Evolutionary conservation across 2,888 invertebrate genomes (phyloP), one percentile per base, ranked within the genome.

Genomic region (Fragum fragum): DNA sequence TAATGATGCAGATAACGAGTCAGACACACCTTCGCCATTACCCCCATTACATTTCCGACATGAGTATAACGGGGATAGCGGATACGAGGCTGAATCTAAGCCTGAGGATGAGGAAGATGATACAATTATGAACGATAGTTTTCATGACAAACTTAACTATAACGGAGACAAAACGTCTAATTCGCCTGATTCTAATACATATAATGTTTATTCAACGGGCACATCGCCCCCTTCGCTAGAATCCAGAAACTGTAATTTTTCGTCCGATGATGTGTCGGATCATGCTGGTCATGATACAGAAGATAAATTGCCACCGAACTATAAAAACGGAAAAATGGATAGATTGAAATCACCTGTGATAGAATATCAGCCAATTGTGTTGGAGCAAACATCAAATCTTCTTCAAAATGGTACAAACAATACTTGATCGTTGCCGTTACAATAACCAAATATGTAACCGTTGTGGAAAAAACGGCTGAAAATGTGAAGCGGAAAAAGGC

Each of bases 1-100:
- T 3, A 85, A 80, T 76, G 89, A 89, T 53, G 86, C 86, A 18
- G 78, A 87, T 53, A 86, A 85, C 61, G 83, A 86, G 53, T 83
- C 87, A 32, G 87, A 88, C 28, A 77, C 85, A 2, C 85, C 81
- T 11, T 77, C 77, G 18, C 76, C 76, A 23, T 76, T 79, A n/a
- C 76, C 76, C 16, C 76, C 76, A 14, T 29, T 63, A 16, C 78
- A 73, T 47, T 47, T 55, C 23, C 29, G 73, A 14, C 72, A 82
- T 21, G 89, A 90, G 63, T 88, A 88, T 53, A 92, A 92, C 57
- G 92, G 91, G 2, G 92, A 92, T 86, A 92, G 92, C 53, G 92
- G 92, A 2, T 92, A 92, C 55, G 91, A 92, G 78, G 92, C 92
- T 0, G 91, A 91, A 73, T 92, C 92, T 1, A 86, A 86, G 69